Base-by-base conservation (phyloP, 2,888 invertebrate species). In the Eupithecia pulchellata region DNA sequence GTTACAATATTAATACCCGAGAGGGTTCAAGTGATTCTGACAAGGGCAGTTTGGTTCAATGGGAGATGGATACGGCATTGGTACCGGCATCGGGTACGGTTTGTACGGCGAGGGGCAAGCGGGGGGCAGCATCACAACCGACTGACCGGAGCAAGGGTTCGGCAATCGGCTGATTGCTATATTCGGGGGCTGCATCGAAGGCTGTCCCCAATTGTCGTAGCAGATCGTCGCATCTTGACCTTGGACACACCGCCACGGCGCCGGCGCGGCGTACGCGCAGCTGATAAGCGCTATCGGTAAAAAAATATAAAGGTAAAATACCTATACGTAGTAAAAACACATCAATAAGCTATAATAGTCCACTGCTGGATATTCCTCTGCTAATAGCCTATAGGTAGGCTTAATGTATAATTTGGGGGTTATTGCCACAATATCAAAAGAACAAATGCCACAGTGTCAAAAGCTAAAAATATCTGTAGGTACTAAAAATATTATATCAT, bases 231-330 rank as follows among this genome's bases (percentile, higher is more conserved):
- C 88, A n/a, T 86, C 86, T 5, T 80, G 76, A 0, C 82, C 81
- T 20, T 79, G 82, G 75, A 76, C 80, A 75, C 90, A 89, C 0
- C 88, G 83, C 90, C 90, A 90, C 0, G 90, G 90, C 0, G 90
- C 91, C 0, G 90, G 90, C 0, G 90, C 91, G 0, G 91, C 91
- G 0, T 82, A 72, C 0, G 84, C 84, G 55, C 77, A 79, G 77
- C 85, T 77, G 74, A 91, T 77, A n/a, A 91, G 75, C 55, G 87
- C 91, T 91, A 75, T 6, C 8, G 29, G 29, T 14, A 9, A 17
- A 57, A 29, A 0, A 57, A 29, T 29, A 29, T 4, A 27, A 55
- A 57, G n/a, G n/a, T n/a, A n/a, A n/a, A n/a, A n/a, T n/a, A n/a
- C n/a, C n/a, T n/a, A n/a, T n/a, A n/a, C n/a, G n/a, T n/a, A n/a